Evolutionary conservation across 2,888 invertebrate species (phyloP).

Genomic region (Amblyteles armatorius): DNA sequence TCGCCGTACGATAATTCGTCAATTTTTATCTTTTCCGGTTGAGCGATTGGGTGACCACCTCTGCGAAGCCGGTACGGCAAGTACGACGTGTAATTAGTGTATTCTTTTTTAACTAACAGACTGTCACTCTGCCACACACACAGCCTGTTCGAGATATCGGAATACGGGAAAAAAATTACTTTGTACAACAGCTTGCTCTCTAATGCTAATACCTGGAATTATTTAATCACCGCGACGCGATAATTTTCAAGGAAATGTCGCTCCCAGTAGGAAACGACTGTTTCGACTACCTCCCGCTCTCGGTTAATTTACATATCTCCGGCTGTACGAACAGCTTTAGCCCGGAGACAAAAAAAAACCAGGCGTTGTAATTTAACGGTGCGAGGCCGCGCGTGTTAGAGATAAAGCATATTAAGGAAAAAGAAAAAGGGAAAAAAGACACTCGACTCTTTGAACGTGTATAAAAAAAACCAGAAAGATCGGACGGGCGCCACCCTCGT

Average conservation of each 20-base stretch:
- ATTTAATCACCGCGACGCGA: slow-evolving; percentile 44
- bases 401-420: slow-evolving; percentile 18
- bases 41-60: neutral
- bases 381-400: slow-evolving; percentile 25
- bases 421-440: slow-evolving; percentile 4
- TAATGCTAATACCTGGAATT: slow-evolving; percentile 39
- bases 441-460: neutral
- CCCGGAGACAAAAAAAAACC: slow-evolving; percentile 1
- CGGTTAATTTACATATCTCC: slow-evolving; percentile 51
- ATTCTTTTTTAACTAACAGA: neutral
- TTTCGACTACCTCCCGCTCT: slow-evolving; percentile 30
- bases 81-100: slow-evolving; percentile 10
- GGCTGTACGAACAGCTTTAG: slow-evolving; percentile 1
- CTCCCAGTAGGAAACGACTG: slow-evolving; percentile 35
- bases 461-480: neutral
- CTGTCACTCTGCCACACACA: neutral
- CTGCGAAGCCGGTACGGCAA: neutral
- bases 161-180: neutral
- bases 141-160: slow-evolving; percentile 1
- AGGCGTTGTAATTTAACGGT: slow-evolving; percentile 11
- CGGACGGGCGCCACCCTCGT: slow-evolving; percentile 37
- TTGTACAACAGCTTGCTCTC: slow-evolving; percentile 23
- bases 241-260: slow-evolving; percentile 58
- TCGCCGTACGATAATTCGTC: too few species aligned
- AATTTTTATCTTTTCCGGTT: slow-evolving; percentile 12